Evolutionary conservation across 2,888 invertebrate genomes (phyloP).

Genomic region (Nasonia oneida): DNA sequence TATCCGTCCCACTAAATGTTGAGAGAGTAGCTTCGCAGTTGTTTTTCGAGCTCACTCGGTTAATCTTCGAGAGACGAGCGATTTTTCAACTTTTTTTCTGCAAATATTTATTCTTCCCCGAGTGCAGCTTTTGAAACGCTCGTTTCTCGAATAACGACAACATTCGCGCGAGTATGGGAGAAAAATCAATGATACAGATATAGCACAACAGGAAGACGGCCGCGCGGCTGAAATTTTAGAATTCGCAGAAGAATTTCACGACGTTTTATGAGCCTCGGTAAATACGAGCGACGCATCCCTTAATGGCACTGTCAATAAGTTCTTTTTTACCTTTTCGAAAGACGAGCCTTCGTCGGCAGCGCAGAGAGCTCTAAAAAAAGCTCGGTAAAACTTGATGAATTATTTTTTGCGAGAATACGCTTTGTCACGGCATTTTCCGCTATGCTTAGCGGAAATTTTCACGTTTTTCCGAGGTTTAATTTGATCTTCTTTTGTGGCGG

Average conservation of each 20-base stretch:
- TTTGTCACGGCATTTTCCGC: background rate
- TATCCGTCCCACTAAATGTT: background rate
- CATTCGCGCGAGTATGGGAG: background rate
- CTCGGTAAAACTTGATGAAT: background rate
- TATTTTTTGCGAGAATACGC: background rate
- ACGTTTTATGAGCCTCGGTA: slow-evolving; percentile 65
- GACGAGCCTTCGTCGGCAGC: background rate
- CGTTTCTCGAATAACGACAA: background rate
- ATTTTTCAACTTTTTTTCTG: background rate
- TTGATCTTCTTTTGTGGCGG: no score
- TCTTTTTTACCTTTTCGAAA: slow-evolving; percentile 46
- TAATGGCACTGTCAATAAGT: slow-evolving; percentile 71
- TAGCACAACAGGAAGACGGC: background rate
- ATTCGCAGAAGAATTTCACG: slow-evolving; percentile 63
- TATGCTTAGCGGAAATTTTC: background rate
- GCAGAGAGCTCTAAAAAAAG: background rate
- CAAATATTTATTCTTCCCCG: background rate
- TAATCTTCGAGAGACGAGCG: no score
- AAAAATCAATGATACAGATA: background rate
- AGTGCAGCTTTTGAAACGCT: background rate
- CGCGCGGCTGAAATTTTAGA: background rate
- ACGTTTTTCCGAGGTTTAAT: background rate
- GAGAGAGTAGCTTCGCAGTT: background rate
- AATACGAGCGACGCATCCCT: slow-evolving; percentile 63
- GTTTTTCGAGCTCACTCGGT: background rate